Evolutionary conservation across 2,797 vertebrate genomes (phyloP), one percentile per base, ranked within the genome.

Genomic region (Arnoldichthys spilopterus): DNA sequence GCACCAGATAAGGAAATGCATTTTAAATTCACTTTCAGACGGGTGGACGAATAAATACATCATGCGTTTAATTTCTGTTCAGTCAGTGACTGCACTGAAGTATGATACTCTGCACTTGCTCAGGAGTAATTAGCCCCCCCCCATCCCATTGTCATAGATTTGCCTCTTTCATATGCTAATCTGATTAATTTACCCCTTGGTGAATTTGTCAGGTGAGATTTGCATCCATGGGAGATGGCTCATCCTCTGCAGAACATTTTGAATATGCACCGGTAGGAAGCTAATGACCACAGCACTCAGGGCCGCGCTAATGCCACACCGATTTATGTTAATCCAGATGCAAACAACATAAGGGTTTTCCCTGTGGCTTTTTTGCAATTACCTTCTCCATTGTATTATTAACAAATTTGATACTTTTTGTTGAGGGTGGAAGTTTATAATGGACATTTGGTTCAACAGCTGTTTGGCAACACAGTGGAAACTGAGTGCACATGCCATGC

Each of bases 151-250:
- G 83, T 85, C 11, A 26, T 84, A 85, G 83, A 79, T 86, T 70
- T 40, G 76, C 85, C 59, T 86, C 87, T 90, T 93, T 92, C 86
- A 90, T 89, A 90, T 90, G 87, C 74, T 92, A 86, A 93, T 91
- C 73, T 84, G 68, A 90, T 91, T 87, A 84, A 90, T 90, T 90
- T 87, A 89, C 87, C 63, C 85, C 61, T 43, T 76, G 74, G 84
- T 88, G 85, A 87, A 85, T 86, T 91, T 83, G 89, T 91, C 91
- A 89, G 84, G 82, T 85, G 84, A 75, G 80, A 90, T 92, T 92
- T 91, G 85, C 87, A 89, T 90, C 89, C 85, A 85, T 80, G 77
- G 77, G 87, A 82, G 79, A 88, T 90, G 88, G 86, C 85, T 86
- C 78, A 82, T 83, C 73, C 58, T 73, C 28, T 54, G 54, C 66